Evolutionary conservation across 2,113 vertebrate species (phyloP), one percentile per base, ranked within the genome.

Genomic region (Zeus faber): DNA sequence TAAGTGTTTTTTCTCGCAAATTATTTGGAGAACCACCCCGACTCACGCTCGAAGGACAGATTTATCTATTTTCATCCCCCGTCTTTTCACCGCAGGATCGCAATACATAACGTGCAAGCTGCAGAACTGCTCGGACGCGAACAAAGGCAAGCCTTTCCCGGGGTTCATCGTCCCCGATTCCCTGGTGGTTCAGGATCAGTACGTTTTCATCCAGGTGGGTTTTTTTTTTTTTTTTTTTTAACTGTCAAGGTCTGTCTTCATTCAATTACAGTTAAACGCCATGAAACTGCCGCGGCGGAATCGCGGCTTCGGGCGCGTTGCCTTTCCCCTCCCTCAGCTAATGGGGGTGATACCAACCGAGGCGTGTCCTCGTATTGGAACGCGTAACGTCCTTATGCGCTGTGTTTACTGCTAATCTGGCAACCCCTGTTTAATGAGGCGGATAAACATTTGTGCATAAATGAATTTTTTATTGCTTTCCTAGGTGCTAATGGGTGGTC

Each of bases 131-230:
- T 92, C 94, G 0, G 93, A 95, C 63, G 87, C 89, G 70, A 87
- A 89, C 83, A 91, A 88, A 77, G 89, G 85, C 75, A 95, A 91
- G 58, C 92, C 93, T 41, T 97, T 97, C 72, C 92, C 93, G 4
- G 94, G 95, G 76, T 92, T 91, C 81, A 95, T 97, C 73, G 91
- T 94, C 82, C 91, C 91, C 3, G 91, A 97, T 65, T 95, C 94
- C 72, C 76, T 96, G 79, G 95, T 97, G 43, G 95, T 97, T 70
- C 95, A 97, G 82, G 94, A 96, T 75, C 92, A 95, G 77, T 97
- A 97, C 33, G 93, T 95, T 74, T 97, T 97, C 83, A 94, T 95
- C 75, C 95, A 97, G 94, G 95, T 97, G 83, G 76, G 89, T 77
- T 79, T 82, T n/a, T n/a, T n/a, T n/a, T n/a, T n/a, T n/a, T n/a